Base-by-base conservation (phyloP, 2,113 vertebrate genomes). In the Lophura nycthemera region DNA sequence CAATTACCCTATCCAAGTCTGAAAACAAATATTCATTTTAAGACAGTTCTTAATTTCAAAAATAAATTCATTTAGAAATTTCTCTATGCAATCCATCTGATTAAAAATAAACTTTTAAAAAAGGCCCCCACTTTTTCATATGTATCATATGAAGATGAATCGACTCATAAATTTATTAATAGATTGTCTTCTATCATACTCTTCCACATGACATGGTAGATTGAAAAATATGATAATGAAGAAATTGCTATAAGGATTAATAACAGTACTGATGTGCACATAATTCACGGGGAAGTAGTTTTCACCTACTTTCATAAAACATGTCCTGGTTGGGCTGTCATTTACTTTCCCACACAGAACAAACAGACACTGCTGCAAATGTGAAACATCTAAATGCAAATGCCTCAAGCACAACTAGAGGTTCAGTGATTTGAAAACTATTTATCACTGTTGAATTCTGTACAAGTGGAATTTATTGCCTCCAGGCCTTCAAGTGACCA, bases 331-430 rank as follows among this genome's bases (percentile, higher is more conserved):
- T 75, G 69, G 94, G 83, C 90, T 32, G 2, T 90, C 91, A 88
- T 54, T 38, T 10, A 3, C 45, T 83, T 94, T 88, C 27, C 61
- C 83, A 61, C 50, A 45, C 36, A 43, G 40, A 95, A 67, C 25
- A 95, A 85, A 91, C 45, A 9, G 22, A 88, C 77, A 87, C 38
- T 47, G 65, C 59, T 88, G 61, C 54, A 95, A 94, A 86, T 61
- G n/a, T 79, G 77, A 96, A 96, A 93, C 78, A 92, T 47, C 75
- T 86, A 96, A 95, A 96, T 76, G 83, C 74, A 94, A 96, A 94
- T 71, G 86, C 89, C 92, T 79, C 24, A 40, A 95, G 89, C 89
- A 77, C 54, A 96, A 80, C 60, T 30, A 78, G 47, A 8, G 54
- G 21, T 76, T 93, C 80, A 90, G 59, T 92, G 70, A 93, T 90